Conservation (phyloP, 2,113 vertebrate species). For the Dipodomys spectabilis region DNA sequence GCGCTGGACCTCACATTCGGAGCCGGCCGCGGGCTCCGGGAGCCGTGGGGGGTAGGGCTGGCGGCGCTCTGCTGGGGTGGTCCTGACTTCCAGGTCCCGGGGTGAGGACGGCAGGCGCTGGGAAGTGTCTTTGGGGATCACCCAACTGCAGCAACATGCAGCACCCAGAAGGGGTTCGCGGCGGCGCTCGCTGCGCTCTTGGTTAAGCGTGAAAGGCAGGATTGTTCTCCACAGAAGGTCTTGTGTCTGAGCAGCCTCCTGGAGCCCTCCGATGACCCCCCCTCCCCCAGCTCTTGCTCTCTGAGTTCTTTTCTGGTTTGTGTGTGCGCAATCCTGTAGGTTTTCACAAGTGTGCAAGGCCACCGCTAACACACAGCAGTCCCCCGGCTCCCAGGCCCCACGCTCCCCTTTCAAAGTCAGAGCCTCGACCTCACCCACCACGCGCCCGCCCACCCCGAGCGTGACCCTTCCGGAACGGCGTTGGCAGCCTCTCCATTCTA, state of each 20-base stretch:
- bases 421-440: no score
- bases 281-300: not conserved
- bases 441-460: no score
- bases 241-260: not conserved
- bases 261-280: not conserved
- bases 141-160: not conserved
- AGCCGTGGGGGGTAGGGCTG: conserved; percentile 31
- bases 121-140: conserved; percentile 10
- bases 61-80: not conserved
- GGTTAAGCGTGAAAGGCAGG: not conserved
- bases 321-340: not conserved
- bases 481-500: no score
- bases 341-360: not conserved
- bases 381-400: no score
- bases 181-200: not conserved
- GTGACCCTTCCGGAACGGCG: no score
- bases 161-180: not conserved
- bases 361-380: no score
- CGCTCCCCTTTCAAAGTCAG: no score
- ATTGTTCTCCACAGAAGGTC: no score
- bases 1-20: no score
- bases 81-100: conserved; percentile 34
- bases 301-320: not conserved
- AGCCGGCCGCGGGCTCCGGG: no score
- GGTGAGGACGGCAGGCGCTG: not conserved